Conservation (phyloP, 2,888 invertebrate species). For the Lysandra bellargus region DNA sequence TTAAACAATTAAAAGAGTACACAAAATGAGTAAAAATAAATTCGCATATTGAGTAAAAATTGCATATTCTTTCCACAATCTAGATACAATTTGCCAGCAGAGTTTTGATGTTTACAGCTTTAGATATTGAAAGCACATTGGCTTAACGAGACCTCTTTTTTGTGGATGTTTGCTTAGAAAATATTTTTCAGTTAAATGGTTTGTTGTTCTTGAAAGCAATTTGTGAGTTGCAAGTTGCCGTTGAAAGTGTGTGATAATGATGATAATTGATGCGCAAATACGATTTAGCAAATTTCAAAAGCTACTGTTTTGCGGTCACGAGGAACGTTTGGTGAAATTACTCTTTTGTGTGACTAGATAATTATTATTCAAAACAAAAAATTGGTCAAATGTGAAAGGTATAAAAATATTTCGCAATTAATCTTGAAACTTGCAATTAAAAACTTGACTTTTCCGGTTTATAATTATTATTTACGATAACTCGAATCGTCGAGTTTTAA, state of each 20-base stretch:
- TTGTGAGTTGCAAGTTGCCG: slow-evolving; percentile 49
- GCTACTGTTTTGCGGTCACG: slow-evolving; percentile 44
- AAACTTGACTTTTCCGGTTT: slow-evolving; percentile 9
- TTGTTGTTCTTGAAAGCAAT: not conserved
- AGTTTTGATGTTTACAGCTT: not conserved
- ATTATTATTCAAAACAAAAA: slow-evolving; percentile 27
- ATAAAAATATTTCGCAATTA: slow-evolving; percentile 20
- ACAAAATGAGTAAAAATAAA: no score
- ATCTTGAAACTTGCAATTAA: slow-evolving; percentile 12
- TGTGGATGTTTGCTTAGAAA: slow-evolving; percentile 4
- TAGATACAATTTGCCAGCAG: not conserved
- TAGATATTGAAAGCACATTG: not conserved
- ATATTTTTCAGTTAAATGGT: not conserved
- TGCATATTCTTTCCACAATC: not conserved
- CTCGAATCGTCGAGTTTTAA: not conserved
- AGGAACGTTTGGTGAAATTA: slow-evolving; percentile 36
- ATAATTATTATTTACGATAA: not conserved
- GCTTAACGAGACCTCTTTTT: not conserved
- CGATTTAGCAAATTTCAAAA: slow-evolving; percentile 60
- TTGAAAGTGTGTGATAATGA: slow-evolving; percentile 62
- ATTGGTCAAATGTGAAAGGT: slow-evolving; percentile 30
- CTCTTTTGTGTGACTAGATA: slow-evolving; percentile 20
- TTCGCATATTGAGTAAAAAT: not conserved
- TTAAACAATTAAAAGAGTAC: no score
- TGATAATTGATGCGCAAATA: slow-evolving; percentile 61